Conservation (phyloP, 2,888 invertebrate species). For the Timema podura region DNA sequence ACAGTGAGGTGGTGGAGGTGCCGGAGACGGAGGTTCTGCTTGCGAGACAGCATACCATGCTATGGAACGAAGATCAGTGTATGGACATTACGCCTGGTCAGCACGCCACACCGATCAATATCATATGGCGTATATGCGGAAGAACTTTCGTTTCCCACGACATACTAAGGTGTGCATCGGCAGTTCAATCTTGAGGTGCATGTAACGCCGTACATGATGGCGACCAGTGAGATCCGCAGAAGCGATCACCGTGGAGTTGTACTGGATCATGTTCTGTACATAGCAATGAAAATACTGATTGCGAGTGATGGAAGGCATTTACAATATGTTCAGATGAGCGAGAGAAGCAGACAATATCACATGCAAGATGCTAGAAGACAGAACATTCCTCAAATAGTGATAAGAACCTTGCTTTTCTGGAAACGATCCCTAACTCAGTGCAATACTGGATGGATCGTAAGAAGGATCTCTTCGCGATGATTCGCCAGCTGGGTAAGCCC, state of each 20-base stretch:
- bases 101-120: slow-evolving; percentile 36
- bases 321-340: slow-evolving; percentile 37
- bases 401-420: slow-evolving; percentile 41
- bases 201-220: slow-evolving; percentile 42
- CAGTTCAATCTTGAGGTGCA: slow-evolving; percentile 36
- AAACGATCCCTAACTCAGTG: slow-evolving; percentile 41
- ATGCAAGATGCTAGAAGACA: slow-evolving; percentile 38
- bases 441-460: slow-evolving; percentile 42
- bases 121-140: slow-evolving; percentile 43
- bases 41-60: slow-evolving; percentile 35
- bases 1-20: too few species aligned
- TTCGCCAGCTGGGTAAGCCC: slow-evolving; percentile 42
- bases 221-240: slow-evolving; percentile 42
- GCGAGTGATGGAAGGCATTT: slow-evolving; percentile 32
- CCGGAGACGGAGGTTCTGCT: slow-evolving; percentile 35
- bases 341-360: slow-evolving; percentile 37
- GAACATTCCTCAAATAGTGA: slow-evolving; percentile 38
- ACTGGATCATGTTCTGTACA: slow-evolving; percentile 41
- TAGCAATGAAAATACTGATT: slow-evolving; percentile 43
- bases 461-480: slow-evolving; percentile 44
- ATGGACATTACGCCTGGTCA: slow-evolving; percentile 33
- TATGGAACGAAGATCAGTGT: slow-evolving; percentile 34
- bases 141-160: slow-evolving; percentile 44
- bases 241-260: slow-evolving; percentile 42
- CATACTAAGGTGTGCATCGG: slow-evolving; percentile 42